Conservation (phyloP, 2,797 vertebrate genomes). For the Schizopygopsis malacanthus region DNA sequence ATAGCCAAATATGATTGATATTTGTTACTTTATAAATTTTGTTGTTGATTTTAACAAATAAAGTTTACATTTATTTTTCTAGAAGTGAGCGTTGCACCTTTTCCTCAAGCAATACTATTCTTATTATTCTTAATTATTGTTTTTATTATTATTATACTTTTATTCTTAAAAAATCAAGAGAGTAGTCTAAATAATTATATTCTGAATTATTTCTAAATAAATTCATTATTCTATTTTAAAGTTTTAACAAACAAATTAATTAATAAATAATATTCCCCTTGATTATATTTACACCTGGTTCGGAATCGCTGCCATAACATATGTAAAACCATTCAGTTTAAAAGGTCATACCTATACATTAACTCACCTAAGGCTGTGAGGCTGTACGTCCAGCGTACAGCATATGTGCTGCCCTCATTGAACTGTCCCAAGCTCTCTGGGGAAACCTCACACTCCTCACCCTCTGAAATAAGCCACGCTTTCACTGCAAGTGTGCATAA, state of each 20-base stretch:
- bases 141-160: no score
- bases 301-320: not conserved
- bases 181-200: no score
- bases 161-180: not conserved
- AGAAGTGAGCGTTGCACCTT: no score
- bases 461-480: conserved; percentile 77
- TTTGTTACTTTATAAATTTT: no score
- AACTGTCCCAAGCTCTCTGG: conserved; percentile 76
- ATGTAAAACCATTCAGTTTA: not conserved
- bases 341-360: not conserved
- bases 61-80: not conserved
- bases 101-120: no score
- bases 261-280: not conserved
- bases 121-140: not conserved
- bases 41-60: not conserved
- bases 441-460: conserved; percentile 68
- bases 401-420: conserved; percentile 78
- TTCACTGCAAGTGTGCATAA: conserved; percentile 71
- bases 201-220: no score
- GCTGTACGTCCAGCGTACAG: conserved; percentile 79
- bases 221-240: not conserved
- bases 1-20: no score
- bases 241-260: not conserved
- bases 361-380: conserved; percentile 61
- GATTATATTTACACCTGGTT: not conserved